These are phyloP conservation scores for Anoura caudifer DNA, from an alignment of 2,113 vertebrate genomes.

Conservation along the genomic window DNA sequence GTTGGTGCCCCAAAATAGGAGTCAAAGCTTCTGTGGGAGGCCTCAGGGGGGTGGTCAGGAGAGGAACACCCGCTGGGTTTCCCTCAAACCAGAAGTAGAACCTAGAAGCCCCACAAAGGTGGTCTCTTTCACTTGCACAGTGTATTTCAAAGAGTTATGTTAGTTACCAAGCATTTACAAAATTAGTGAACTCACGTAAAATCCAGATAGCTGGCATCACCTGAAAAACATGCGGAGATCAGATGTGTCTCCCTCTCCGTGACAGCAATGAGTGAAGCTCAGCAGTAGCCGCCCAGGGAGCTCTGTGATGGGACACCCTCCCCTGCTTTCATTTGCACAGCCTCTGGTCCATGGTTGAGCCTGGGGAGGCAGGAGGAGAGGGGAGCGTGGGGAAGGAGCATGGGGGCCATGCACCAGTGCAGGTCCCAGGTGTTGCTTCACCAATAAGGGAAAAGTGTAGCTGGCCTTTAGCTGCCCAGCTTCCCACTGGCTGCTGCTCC, in stretches of 20 bases:
- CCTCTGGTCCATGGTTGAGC: neutral
- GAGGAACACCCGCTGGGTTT: neutral
- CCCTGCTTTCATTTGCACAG: neutral
- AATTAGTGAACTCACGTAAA: neutral
- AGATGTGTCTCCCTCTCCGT: rapidly evolving
- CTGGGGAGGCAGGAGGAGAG: neutral
- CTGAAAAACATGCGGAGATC: neutral
- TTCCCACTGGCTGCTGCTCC: neutral
- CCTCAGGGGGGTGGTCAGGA: neutral
- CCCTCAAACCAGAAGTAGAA: neutral
- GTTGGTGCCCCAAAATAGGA: neutral
- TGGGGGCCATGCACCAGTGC: neutral
- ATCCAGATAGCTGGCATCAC: neutral
- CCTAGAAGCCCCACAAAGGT: too few relatives aligned
- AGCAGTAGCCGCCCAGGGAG: neutral
- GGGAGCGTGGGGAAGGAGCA: rapidly evolving
- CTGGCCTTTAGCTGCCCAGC: too few relatives aligned
- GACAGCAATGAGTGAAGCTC: neutral
- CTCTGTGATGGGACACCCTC: neutral
- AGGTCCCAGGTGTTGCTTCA: neutral
- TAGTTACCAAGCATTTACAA: neutral
- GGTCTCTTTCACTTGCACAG: neutral
- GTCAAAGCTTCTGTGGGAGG: neutral
- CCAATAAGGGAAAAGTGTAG: neutral
- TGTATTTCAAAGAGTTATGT: neutral